Evolutionary conservation across 2,113 vertebrate species (phyloP), one percentile per base, ranked within the genome.

Genomic region (Progne subis): DNA sequence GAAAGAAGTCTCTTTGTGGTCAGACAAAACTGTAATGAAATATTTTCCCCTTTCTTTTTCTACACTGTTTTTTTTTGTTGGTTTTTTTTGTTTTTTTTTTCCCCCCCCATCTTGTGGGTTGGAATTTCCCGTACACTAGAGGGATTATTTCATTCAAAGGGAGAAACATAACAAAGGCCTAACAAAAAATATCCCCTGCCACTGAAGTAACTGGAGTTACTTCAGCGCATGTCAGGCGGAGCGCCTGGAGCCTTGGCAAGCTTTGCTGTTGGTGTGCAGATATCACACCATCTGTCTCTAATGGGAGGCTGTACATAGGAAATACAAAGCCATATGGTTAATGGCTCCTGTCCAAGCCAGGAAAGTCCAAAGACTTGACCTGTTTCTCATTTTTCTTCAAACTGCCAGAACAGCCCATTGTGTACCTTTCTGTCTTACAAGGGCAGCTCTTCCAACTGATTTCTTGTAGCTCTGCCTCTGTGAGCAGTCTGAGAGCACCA

Each of bases 261-360:
- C 87, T 39, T 13, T 72, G 84, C 68, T 82, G 71, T 14, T 70
- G 29, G 0, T 21, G 75, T 78, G 53, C 92, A 93, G 92, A 74
- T 88, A 70, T 7, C 1, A 1, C 71, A 67, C 93, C 94, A 96
- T 93, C 95, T 95, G 94, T 59, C 91, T 31, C 84, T 91, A 50
- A 95, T 29, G 95, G 91, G 85, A 82, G 46, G 11, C 57, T 69
- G 87, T 71, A 60, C 78, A 39, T 3, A 77, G 90, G 90, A 90
- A 95, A 93, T 19, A 90, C 90, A 95, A 67, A 95, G 90, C 94
- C 94, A 95, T 97, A 94, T 95, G 94, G 39, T 75, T 70, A 63
- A 81, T 90, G 94, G 94, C 91, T 81, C 76, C 23, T 4, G 19
- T 81, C 90, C 93, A 94, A 94, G 59, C 18, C 67, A 82, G 59